Base-by-base conservation (phyloP, 1,140 invertebrate species). In the Dinothrombium tinctorium region DNA sequence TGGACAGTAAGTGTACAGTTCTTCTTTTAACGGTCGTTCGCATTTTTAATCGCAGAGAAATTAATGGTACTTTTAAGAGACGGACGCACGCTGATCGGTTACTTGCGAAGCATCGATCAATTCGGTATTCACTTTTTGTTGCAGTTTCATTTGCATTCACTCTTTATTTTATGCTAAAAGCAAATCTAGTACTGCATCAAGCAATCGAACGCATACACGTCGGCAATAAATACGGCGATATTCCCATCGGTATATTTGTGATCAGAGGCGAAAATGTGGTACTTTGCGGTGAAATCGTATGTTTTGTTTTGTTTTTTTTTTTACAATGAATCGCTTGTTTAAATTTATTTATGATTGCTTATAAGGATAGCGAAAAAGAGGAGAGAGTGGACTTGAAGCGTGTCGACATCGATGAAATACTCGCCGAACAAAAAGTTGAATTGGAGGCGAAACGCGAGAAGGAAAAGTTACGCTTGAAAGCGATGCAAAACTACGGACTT, bases 221-320 rank as follows among this genome's bases (percentile, higher is more conserved):
- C 14, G 86, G 84, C 3, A 77, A 82, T 52, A 78, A 89, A 53
- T 98, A 87, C 62, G 89, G 87, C 11, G 90, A 98, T 56, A 95
- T 98, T 54, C 79, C 82, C 0, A 63, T 87, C 55, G 92, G 52
- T 9, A 79, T 98, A 32, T 94, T 95, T 56, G 76, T 98, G 47
- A 78, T 99, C 20, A 67, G 90, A 54, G 92, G 92, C 44, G 92
- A 98, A 67, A 98, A 98, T 71, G 89, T 98, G 15, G 86, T 94
- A 0, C 66, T 98, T 12, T 65, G 95, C 40, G 92, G 90, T 37
- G 90, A 96, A 72, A 82, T 86, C 56, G 81, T 84, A 67, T 74
- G 74, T 67, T 31, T 42, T 37, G 9, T 11, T 33, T 12, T 35
- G 6, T 8, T 38, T 51, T 35, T 19, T 28, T 11, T 22, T 29